Base-by-base conservation (phyloP, 2,113 vertebrate genomes). In the Myiozetetes cayanensis region DNA sequence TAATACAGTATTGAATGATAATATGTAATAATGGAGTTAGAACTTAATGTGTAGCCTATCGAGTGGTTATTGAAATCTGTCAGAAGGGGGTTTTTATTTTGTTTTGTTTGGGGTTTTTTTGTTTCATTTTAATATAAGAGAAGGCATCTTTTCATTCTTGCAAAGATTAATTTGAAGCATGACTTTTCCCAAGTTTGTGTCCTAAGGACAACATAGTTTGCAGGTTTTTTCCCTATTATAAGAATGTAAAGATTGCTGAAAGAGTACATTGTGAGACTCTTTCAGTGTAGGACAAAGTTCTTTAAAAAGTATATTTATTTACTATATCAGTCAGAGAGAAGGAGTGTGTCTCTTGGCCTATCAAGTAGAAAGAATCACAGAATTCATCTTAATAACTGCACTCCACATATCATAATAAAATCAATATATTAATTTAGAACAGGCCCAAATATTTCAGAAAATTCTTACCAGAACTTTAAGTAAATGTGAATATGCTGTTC, bases 351-450 rank as follows among this genome's bases (percentile, higher is more conserved):
- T 72, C 33, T 76, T 73, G 79, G 33, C 33, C 6, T 68, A 16
- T 65, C 12, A 31, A 35, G 6, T 58, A 82, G 53, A 33, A 85
- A 91, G 41, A 59, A 73, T 35, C 33, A 53, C 46, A 58, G 15
- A 90, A 91, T 90, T 96, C 7, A 46, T 79, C 46, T 92, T 82
- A 85, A 49, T 77, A 95, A 78, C 65, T 77, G 19, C n/a, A 25
- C 28, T 82, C 19, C 80, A 39, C 8, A 10, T 82, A 58, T 59
- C 43, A 31, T 78, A 75, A 78, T 50, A 81, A 67, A 66, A 27
- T 58, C 89, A 93, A 85, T 75, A 44, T 44, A 47, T 61, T 90
- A 19, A 89, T 87, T 88, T 66, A 79, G 53, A 43, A 85, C 22
- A 94, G 87, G 61, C 4, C 39, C 58, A 95, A 85, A 62, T 67